A percentile compares a stretch with the other conserved stretches of the same genome.
phyloP scores from a whole-genome alignment of 1,140 invertebrate genomes.

The Schlechtendalia chinensis region DNA sequence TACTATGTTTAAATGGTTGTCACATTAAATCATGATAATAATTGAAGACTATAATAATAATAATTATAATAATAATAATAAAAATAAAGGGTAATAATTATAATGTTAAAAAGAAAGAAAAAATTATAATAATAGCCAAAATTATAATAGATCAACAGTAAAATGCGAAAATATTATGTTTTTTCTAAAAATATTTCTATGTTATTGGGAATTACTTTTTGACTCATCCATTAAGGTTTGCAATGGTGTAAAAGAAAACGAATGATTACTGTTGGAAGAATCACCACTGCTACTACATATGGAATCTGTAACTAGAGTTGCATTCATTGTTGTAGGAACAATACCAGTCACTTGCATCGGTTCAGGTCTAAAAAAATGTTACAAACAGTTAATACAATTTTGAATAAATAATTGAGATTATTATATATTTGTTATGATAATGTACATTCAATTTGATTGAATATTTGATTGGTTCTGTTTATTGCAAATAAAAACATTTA shows the following conservation, averaged over 20 bases:
- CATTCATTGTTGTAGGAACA: conserved; percentile 45
- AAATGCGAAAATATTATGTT: neutral
- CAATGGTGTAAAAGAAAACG: conserved; percentile 39
- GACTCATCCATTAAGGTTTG: conserved; percentile 39
- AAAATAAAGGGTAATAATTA: neutral
- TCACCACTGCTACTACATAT: conserved; percentile 40
- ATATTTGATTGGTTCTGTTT: too few relatives aligned
- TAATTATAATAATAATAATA: conserved; percentile 15
- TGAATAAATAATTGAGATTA: too few relatives aligned
- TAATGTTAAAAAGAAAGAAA: neutral
- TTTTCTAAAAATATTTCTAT: neutral
- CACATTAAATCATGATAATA: conserved; percentile 15
- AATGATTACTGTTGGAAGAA: conserved; percentile 44
- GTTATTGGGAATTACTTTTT: conserved; percentile 44
- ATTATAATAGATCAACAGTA: conserved; percentile 11
- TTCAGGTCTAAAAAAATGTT: conserved; percentile 31
- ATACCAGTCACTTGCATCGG: conserved; percentile 45
- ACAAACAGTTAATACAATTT: too few relatives aligned
- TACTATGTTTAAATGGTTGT: neutral
- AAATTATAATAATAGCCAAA: neutral
- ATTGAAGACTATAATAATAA: neutral
- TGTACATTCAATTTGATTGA: too few relatives aligned
- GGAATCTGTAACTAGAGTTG: conserved; percentile 41
- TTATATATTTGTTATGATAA: too few relatives aligned
- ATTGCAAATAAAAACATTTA: too few relatives aligned